phyloP scores from a whole-genome alignment of 2,113 vertebrate genomes.

The Lichenostomus cassidix region DNA sequence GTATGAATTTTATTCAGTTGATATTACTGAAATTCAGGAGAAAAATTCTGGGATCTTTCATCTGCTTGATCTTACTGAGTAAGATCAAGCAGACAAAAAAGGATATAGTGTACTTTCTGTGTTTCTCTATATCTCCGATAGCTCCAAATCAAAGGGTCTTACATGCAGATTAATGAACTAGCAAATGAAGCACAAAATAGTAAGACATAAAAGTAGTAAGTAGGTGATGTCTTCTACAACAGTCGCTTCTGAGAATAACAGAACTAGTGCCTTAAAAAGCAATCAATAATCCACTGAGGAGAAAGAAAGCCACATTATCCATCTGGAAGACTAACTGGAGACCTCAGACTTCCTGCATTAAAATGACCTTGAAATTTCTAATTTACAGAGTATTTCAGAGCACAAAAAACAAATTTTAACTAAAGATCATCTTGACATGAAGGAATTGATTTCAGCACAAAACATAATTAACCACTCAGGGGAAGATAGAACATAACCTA shows the following conservation, averaged over 20 bases:
- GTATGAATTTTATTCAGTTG: background rate
- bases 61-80: background rate
- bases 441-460: background rate
- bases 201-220: background rate
- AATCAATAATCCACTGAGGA: background rate
- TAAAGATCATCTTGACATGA: background rate
- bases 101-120: background rate
- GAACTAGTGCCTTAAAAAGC: background rate
- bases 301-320: background rate
- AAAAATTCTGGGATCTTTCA: background rate
- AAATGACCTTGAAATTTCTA: slow-evolving; percentile 7
- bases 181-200: background rate
- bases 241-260: background rate
- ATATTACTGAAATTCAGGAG: background rate
- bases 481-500: background rate
- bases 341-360: background rate
- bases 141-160: background rate
- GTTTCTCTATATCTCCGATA: background rate
- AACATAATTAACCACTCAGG: background rate
- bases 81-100: background rate
- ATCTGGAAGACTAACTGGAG: background rate
- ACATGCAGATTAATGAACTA: background rate
- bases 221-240: background rate
- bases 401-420: background rate
- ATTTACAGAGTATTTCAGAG: background rate